Evolutionary conservation across 1,140 invertebrate species (phyloP).

Genomic region (Diachasma alloeum): DNA sequence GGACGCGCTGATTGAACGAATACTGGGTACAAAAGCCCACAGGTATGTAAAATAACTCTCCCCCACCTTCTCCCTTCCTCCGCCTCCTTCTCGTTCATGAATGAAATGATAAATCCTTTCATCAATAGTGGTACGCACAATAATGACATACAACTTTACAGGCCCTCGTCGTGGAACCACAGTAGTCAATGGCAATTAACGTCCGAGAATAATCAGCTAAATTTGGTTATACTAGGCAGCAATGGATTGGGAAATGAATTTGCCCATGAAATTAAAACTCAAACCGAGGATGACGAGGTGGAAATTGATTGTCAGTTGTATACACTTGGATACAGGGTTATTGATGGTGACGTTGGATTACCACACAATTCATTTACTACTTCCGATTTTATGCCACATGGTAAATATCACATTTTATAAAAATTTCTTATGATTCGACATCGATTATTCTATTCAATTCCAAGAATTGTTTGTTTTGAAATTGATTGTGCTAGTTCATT

Average conservation of each 20-base stretch:
- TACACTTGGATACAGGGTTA: slow-evolving; percentile 84
- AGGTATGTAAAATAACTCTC: slow-evolving; percentile 57
- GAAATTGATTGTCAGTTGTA: slow-evolving; percentile 85
- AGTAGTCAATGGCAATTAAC: slow-evolving; percentile 74
- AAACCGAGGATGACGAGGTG: slow-evolving; percentile 84
- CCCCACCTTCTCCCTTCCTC: neutral
- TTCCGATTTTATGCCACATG: slow-evolving; percentile 80
- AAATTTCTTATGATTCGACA: no score
- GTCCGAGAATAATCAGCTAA: slow-evolving; percentile 76
- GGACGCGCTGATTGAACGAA: slow-evolving; percentile 83
- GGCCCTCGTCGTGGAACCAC: slow-evolving; percentile 74
- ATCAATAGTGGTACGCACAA: slow-evolving; percentile 18
- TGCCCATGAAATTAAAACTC: slow-evolving; percentile 78
- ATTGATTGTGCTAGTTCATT: no score
- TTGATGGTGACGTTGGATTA: slow-evolving; percentile 84
- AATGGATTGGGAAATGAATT: slow-evolving; percentile 82
- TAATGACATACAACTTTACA: slow-evolving; percentile 45
- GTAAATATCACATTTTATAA: slow-evolving; percentile 64
- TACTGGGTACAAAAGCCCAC: slow-evolving; percentile 76
- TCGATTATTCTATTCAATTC: no score
- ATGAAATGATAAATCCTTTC: neutral
- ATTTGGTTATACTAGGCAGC: slow-evolving; percentile 79
- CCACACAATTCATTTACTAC: slow-evolving; percentile 81
- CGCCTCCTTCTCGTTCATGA: no score
- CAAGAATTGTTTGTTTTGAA: no score